Conservation (phyloP, 1,140 invertebrate genomes). For the Glomeris maerens region DNA sequence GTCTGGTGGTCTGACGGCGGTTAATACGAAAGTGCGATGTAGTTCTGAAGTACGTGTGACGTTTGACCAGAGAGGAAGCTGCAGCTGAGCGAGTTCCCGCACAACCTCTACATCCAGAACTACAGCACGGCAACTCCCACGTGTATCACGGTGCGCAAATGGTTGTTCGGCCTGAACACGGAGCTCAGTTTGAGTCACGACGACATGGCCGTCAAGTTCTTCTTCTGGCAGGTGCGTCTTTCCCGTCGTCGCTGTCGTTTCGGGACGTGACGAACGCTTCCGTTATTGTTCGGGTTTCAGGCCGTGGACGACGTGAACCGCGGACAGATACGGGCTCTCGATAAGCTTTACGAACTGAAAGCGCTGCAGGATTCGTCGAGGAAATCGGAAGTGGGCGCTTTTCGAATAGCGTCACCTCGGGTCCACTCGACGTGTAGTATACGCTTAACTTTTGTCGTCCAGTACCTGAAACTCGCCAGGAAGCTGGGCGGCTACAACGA, state of each 20-base stretch:
- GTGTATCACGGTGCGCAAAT: slow-evolving; percentile 83
- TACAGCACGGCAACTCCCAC: slow-evolving; percentile 96
- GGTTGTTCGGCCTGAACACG: slow-evolving; percentile 70
- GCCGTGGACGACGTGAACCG: slow-evolving; percentile 90
- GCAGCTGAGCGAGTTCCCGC: slow-evolving; percentile 82
- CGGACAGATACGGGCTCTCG: slow-evolving; percentile 73
- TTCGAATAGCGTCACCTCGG: not conserved
- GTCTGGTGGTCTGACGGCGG: no score
- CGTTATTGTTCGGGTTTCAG: slow-evolving; percentile 23
- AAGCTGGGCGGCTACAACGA: slow-evolving; percentile 80
- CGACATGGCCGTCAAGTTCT: slow-evolving; percentile 49
- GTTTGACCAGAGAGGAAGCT: slow-evolving; percentile 67
- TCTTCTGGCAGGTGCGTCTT: slow-evolving; percentile 52
- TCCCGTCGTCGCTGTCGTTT: not conserved
- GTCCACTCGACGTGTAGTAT: not conserved
- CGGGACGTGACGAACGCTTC: not conserved
- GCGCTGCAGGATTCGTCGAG: slow-evolving; percentile 78
- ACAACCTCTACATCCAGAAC: slow-evolving; percentile 97
- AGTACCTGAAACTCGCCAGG: slow-evolving; percentile 72
- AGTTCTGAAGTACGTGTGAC: not conserved
- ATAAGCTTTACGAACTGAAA: slow-evolving; percentile 85
- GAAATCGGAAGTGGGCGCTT: slow-evolving; percentile 50
- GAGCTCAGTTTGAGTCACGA: slow-evolving; percentile 53
- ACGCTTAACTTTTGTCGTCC: slow-evolving; percentile 20
- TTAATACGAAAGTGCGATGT: no score